Conservation (phyloP, 2,888 invertebrate species). For the Falcaria lacertinaria region DNA sequence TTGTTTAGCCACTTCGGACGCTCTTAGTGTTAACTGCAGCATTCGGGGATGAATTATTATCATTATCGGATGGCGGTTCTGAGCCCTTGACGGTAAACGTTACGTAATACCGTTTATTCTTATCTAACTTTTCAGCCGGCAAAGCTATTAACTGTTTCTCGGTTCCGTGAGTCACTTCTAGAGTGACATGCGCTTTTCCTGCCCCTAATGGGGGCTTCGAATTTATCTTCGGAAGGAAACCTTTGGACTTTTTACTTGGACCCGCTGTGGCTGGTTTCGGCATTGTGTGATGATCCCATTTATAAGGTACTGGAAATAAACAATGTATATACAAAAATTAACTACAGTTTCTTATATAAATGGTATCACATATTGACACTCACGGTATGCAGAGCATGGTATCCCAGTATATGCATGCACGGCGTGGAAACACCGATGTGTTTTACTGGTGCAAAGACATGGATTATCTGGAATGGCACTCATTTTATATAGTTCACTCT, state of each 20-base stretch:
- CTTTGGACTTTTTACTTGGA: constrained; percentile 59
- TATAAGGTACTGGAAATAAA: constrained; percentile 83
- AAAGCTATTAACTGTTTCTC: constrained; percentile 92
- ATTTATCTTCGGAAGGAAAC: constrained; percentile 85
- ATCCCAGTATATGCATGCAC: constrained; percentile 94
- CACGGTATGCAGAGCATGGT: constrained; percentile 92
- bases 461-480: constrained; percentile 85
- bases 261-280: constrained; percentile 84
- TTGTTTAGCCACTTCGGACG: constrained; percentile 48
- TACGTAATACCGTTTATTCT: constrained; percentile 94
- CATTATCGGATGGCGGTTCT: constrained; percentile 77
- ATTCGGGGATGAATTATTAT: constrained; percentile 62
- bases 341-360: neutral
- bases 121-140: constrained; percentile 92
- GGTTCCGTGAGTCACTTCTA: constrained; percentile 91
- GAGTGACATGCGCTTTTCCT: constrained; percentile 80
- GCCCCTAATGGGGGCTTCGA: constrained; percentile 56
- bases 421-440: constrained; percentile 94
- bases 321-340: neutral
- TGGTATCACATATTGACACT: constrained; percentile 57
- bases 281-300: constrained; percentile 88
- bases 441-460: constrained; percentile 90
- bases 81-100: constrained; percentile 94
- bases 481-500: constrained; percentile 80
- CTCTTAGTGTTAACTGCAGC: constrained; percentile 65